phyloP scores from a whole-genome alignment of 2,888 invertebrate species.

The Thymelicus sylvestris region DNA sequence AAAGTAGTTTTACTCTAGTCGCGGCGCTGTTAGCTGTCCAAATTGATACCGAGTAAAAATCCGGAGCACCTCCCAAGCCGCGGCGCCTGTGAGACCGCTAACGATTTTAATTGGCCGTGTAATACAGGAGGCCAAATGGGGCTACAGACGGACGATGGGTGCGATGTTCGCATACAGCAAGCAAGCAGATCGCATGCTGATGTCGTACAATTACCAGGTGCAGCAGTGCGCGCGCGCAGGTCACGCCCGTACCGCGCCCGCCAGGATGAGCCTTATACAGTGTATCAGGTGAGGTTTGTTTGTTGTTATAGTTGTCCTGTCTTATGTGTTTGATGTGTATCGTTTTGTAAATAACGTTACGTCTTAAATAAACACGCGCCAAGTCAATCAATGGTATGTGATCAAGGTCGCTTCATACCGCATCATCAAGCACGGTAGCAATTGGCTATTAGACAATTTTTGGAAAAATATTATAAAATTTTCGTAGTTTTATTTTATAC shows the following conservation, averaged over 20 bases:
- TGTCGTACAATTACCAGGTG: slow-evolving; percentile 83
- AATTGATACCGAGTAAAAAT: too few species aligned
- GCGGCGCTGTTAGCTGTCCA: too few species aligned
- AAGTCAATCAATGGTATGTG: too few species aligned
- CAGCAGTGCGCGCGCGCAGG: slow-evolving; percentile 78
- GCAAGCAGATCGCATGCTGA: slow-evolving; percentile 82
- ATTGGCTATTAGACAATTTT: too few species aligned
- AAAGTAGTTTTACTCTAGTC: too few species aligned
- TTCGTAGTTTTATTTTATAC: too few species aligned
- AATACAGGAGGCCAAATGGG: slow-evolving; percentile 83
- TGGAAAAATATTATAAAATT: too few species aligned
- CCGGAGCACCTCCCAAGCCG: too few species aligned
- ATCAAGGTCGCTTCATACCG: too few species aligned
- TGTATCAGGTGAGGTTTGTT: slow-evolving; percentile 87
- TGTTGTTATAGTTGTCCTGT: neutral
- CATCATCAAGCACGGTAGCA: too few species aligned
- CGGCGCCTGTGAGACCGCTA: slow-evolving; percentile 1
- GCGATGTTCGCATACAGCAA: slow-evolving; percentile 83
- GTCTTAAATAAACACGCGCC: too few species aligned
- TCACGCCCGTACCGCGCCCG: slow-evolving; percentile 63
- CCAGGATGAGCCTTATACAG: slow-evolving; percentile 90
- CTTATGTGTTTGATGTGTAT: neutral
- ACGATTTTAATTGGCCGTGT: slow-evolving; percentile 56
- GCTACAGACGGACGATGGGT: slow-evolving; percentile 82
- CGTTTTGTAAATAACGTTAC: neutral